Percentiles rank a stretch among this genome's conserved stretches.
Conservation (phyloP, 2,888 invertebrate species). For the Axea sp. region DNA sequence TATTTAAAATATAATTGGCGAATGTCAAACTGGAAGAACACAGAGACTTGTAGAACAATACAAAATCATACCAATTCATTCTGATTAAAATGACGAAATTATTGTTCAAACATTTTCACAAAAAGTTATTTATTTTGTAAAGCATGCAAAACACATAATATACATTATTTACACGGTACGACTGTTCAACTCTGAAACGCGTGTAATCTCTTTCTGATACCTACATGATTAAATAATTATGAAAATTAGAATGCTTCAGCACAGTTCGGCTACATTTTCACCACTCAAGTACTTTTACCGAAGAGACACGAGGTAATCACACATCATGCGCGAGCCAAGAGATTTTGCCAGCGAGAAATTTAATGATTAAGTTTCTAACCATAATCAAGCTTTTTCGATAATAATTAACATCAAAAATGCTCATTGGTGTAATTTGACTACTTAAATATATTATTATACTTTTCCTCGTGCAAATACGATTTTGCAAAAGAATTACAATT, state of each 20-base stretch:
- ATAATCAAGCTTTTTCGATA: slow-evolving; percentile 8
- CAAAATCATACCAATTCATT: not conserved
- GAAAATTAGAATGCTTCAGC: slow-evolving; percentile 36
- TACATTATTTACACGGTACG: slow-evolving; percentile 18
- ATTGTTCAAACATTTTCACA: too few relatives aligned
- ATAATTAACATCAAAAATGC: too few relatives aligned
- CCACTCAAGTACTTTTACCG: slow-evolving; percentile 39
- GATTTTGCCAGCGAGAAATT: slow-evolving; percentile 30
- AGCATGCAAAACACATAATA: slow-evolving; percentile 10
- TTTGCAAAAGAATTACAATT: too few relatives aligned
- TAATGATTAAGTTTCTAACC: slow-evolving; percentile 38
- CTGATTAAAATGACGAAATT: too few relatives aligned
- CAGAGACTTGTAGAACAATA: too few relatives aligned
- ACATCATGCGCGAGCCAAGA: slow-evolving; percentile 9
- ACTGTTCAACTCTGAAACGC: not conserved
- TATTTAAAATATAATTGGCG: too few relatives aligned
- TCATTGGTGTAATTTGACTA: too few relatives aligned
- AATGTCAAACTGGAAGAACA: too few relatives aligned
- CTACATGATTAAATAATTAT: slow-evolving; percentile 38
- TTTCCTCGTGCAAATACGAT: too few relatives aligned
- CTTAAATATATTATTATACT: too few relatives aligned
- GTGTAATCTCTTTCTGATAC: slow-evolving; percentile 15
- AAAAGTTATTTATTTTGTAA: too few relatives aligned
- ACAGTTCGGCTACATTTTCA: slow-evolving; percentile 30
- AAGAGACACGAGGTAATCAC: slow-evolving; percentile 30